phyloP scores from a whole-genome alignment of 2,113 vertebrate species.

The Amblyornis subalaris region DNA sequence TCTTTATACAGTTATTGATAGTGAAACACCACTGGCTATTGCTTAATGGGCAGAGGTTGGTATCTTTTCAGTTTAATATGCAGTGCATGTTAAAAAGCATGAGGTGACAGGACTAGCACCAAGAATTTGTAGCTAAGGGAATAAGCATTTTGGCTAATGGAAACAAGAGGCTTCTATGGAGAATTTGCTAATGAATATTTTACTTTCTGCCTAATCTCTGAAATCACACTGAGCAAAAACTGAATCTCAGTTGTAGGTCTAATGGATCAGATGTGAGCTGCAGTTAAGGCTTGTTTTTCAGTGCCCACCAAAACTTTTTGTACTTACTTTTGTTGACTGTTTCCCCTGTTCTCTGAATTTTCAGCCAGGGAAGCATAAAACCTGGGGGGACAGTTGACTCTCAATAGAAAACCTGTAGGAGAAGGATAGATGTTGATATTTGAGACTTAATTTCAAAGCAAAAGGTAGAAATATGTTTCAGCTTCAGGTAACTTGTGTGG shows the following conservation, averaged over 20 bases:
- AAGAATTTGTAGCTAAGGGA: background rate
- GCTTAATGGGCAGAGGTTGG: background rate
- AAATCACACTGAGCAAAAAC: background rate
- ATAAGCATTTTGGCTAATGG: background rate
- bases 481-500: background rate
- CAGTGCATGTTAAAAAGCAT: background rate
- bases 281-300: background rate
- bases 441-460: background rate
- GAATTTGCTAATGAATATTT: background rate
- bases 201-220: background rate
- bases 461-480: background rate
- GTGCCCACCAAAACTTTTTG: background rate
- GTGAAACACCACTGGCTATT: background rate
- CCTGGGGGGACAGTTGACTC: background rate
- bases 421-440: background rate
- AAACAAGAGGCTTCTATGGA: background rate
- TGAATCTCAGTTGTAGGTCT: background rate
- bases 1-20: background rate
- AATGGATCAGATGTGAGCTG: background rate
- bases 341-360: background rate
- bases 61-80: background rate
- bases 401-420: background rate
- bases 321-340: background rate
- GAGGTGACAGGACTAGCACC: background rate
- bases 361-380: background rate